Evolutionary conservation across 35 echinoderm and acorn worm species (phyloP).

Genomic region (Apostichopus californicus): DNA sequence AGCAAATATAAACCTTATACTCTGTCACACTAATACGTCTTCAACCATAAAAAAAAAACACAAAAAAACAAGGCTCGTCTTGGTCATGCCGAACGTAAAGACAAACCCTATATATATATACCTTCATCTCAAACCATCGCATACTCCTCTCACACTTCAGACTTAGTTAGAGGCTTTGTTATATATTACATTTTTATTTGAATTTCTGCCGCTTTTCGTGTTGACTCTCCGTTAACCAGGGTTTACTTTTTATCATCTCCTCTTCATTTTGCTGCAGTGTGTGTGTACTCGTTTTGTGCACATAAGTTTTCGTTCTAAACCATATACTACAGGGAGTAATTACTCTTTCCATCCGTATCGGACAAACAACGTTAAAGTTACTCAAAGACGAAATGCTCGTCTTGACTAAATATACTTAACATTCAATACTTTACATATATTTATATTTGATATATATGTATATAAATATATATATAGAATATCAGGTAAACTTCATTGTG

Average conservation of each 20-base stretch:
- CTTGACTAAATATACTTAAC: not conserved
- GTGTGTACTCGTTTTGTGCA: conserved; percentile 30
- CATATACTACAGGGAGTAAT: not conserved
- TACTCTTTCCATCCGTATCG: not conserved
- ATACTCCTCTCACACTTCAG: conserved; percentile 8
- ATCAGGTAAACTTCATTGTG: not conserved
- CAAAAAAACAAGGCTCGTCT: not conserved
- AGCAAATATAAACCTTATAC: conserved; percentile 76
- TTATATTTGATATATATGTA: not conserved
- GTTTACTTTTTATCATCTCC: not conserved
- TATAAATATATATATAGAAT: not conserved
- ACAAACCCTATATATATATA: not conserved
- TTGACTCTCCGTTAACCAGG: conserved; percentile 67
- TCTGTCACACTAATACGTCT: conserved; percentile 65
- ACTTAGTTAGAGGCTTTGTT: conserved; percentile 67
- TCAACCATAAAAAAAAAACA: conserved; percentile 63
- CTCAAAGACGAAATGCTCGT: not conserved
- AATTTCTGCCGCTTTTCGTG: conserved; percentile 78
- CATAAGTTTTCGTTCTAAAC: not conserved
- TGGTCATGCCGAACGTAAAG: not conserved
- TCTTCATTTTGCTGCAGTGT: not conserved
- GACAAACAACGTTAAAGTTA: not conserved
- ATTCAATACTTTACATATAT: not conserved
- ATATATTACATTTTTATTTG: conserved; percentile 99
- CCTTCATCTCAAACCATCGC: conserved; percentile 14